Conservation (phyloP, 1,140 invertebrate genomes). For the Dreissena rostriformis region DNA sequence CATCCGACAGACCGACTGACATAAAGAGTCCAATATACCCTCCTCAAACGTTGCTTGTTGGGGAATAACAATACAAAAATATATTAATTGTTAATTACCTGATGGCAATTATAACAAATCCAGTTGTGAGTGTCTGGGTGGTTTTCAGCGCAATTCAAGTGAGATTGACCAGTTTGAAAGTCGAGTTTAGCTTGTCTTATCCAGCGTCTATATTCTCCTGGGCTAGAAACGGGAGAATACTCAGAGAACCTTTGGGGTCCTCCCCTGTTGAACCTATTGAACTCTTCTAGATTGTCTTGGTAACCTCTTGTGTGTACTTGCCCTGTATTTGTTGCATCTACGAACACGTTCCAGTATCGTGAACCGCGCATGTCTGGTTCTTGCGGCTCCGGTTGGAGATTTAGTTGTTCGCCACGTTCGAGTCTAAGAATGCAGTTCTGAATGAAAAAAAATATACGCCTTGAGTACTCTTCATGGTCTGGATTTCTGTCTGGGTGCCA, state of each 20-base stretch:
- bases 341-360: not conserved
- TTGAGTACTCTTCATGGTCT: slow-evolving; percentile 68
- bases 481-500: slow-evolving; percentile 80
- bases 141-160: slow-evolving; percentile 31
- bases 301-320: not conserved
- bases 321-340: not conserved
- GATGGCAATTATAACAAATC: slow-evolving; percentile 70
- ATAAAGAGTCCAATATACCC: no score
- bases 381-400: slow-evolving; percentile 22
- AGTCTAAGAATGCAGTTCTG: slow-evolving; percentile 48
- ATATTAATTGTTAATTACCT: slow-evolving; percentile 46
- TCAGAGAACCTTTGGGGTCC: not conserved
- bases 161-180: slow-evolving; percentile 61
- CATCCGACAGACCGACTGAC: no score
- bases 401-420: slow-evolving; percentile 57
- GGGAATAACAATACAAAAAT: not conserved
- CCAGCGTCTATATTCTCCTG: slow-evolving; percentile 67
- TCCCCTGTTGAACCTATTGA: not conserved
- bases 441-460: slow-evolving; percentile 69
- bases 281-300: not conserved
- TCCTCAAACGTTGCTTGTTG: no score
- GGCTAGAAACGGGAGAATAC: not conserved
- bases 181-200: slow-evolving; percentile 69
- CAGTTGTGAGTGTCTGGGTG: slow-evolving; percentile 60
- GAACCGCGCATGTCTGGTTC: not conserved